Evolutionary conservation across 2,797 vertebrate species (phyloP).

Genomic region (Glossophaga mutica): DNA sequence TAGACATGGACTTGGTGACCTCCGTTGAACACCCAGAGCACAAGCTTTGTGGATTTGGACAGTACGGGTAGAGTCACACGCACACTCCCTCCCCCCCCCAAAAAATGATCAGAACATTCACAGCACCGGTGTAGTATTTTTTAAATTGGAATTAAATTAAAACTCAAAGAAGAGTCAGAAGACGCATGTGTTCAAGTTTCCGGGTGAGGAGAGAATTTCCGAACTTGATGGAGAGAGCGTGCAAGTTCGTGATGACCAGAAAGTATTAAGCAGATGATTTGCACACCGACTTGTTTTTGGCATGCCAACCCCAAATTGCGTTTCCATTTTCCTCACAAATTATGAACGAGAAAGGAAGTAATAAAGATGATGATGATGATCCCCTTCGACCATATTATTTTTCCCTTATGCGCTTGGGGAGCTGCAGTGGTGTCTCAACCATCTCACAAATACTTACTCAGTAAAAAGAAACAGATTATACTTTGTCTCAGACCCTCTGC

Average conservation of each 20-base stretch:
- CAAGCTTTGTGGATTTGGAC: not conserved
- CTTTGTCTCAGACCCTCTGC: conserved; percentile 78
- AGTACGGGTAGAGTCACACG: not conserved
- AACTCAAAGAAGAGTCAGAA: not conserved
- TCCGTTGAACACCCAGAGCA: not conserved
- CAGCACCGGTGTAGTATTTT: not conserved
- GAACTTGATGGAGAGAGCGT: not conserved
- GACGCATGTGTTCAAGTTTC: not conserved
- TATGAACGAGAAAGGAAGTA: conserved; percentile 42
- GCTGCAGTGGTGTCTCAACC: conserved; percentile 47
- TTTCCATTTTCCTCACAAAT: not conserved
- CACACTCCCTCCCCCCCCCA: too few relatives aligned
- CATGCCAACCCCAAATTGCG: not conserved
- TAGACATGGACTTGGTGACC: not conserved
- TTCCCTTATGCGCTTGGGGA: conserved; percentile 61
- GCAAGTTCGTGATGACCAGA: not conserved
- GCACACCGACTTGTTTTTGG: not conserved
- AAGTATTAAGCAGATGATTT: not conserved
- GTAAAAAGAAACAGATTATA: conserved; percentile 79
- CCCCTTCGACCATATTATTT: conserved; percentile 59
- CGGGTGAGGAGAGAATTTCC: not conserved
- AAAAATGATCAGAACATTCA: not conserved
- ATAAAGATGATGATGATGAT: not conserved
- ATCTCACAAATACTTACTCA: conserved; percentile 76
- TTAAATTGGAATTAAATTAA: not conserved